These are phyloP conservation scores for Pogonomyrmex barbatus DNA, from an alignment of 1,140 invertebrate species.

Conservation along the genomic window DNA sequence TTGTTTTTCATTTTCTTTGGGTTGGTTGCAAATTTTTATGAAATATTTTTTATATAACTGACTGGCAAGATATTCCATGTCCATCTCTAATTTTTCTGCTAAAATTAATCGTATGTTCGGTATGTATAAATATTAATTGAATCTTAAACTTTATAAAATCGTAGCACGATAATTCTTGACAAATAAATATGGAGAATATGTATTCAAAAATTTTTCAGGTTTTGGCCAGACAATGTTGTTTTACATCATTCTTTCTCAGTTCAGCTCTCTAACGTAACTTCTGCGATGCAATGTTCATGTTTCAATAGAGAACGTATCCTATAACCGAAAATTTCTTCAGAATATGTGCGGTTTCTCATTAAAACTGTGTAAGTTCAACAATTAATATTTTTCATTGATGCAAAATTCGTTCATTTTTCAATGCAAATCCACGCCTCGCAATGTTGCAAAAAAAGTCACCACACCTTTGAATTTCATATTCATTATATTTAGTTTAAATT, in stretches of 20 bases:
- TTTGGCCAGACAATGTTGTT: not conserved
- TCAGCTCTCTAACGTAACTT: not conserved
- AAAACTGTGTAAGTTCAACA: not conserved
- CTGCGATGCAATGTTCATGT: not conserved
- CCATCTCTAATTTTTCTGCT: too few relatives aligned
- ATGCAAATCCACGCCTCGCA: not conserved
- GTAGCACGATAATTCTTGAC: not conserved
- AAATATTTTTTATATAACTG: too few relatives aligned
- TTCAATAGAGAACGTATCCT: not conserved
- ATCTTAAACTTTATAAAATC: not conserved
- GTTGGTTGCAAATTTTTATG: too few relatives aligned
- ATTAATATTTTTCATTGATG: not conserved
- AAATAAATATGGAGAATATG: not conserved
- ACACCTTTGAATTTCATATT: not conserved
- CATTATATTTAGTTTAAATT: not conserved
- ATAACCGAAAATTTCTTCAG: not conserved
- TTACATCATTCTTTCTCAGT: not conserved
- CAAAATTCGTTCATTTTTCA: not conserved
- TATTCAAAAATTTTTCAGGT: not conserved
- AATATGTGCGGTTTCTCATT: not conserved
- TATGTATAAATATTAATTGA: not conserved
- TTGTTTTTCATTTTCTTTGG: too few relatives aligned
- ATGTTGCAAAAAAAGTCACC: not conserved
- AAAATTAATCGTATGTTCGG: too few relatives aligned
- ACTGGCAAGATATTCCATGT: too few relatives aligned